phyloP scores from a whole-genome alignment of 2,888 invertebrate species.

The Phyllotreta striolata region DNA sequence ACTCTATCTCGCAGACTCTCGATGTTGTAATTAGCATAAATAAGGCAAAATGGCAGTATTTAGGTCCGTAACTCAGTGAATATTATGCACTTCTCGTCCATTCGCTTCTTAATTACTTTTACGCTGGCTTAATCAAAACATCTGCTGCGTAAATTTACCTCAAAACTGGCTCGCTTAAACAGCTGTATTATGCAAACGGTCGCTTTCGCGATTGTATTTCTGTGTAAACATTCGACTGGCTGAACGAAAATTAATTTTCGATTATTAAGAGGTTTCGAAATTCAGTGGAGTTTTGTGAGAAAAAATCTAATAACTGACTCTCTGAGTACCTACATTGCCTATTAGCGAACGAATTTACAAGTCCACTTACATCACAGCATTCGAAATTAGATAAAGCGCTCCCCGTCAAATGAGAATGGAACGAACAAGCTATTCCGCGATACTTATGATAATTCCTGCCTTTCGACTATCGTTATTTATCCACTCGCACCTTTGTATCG shows the following conservation, averaged over 20 bases:
- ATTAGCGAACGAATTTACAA: background rate
- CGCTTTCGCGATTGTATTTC: conserved; percentile 25
- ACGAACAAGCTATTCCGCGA: conserved; percentile 6
- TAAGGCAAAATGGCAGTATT: conserved; percentile 49
- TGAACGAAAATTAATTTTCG: background rate
- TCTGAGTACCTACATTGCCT: background rate
- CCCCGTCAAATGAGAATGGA: background rate
- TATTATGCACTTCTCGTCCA: conserved; percentile 50
- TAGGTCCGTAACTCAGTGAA: conserved; percentile 49
- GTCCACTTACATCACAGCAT: background rate
- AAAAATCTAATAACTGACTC: background rate
- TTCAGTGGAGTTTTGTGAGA: background rate
- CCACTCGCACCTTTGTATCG: conserved; percentile 28
- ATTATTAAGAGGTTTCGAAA: no score
- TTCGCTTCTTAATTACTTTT: conserved; percentile 54
- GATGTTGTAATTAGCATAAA: conserved; percentile 51
- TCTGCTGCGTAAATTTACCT: conserved; percentile 52
- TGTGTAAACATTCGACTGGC: conserved; percentile 20
- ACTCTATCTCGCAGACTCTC: conserved; percentile 40
- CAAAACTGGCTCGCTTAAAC: conserved; percentile 47
- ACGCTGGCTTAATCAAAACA: conserved; percentile 56
- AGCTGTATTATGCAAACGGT: conserved; percentile 45
- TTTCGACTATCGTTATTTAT: conserved; percentile 24
- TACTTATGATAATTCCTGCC: conserved; percentile 12
- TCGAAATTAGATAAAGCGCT: background rate